Percentiles rank a stretch among this genome's conserved stretches.
These are phyloP conservation scores for Argentina silus DNA, from an alignment of 2,797 vertebrate genomes.

Conservation along the genomic window DNA sequence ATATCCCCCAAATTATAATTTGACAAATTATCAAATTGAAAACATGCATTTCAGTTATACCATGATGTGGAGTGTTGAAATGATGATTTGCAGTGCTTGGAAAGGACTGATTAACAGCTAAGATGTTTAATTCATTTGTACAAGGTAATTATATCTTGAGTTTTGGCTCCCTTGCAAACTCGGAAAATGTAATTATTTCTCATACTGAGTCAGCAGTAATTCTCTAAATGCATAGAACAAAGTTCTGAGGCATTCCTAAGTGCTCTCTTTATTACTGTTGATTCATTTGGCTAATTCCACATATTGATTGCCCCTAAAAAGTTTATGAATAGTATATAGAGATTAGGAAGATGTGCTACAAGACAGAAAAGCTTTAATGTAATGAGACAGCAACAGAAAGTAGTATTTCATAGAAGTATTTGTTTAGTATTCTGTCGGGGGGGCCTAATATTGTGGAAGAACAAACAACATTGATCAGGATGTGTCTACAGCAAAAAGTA, in stretches of 20 bases:
- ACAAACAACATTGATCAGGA: too few relatives aligned
- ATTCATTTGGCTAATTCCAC: slow-evolving; percentile 27
- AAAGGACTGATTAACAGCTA: slow-evolving; percentile 3
- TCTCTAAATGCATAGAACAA: slow-evolving; percentile 39
- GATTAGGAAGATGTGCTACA: background rate
- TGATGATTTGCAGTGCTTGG: slow-evolving; percentile 52
- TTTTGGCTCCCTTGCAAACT: slow-evolving; percentile 15
- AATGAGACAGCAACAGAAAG: background rate
- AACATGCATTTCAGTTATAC: slow-evolving; percentile 30
- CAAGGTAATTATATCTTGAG: slow-evolving; percentile 7
- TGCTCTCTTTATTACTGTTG: background rate
- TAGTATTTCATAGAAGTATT: background rate
- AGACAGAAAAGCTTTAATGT: background rate
- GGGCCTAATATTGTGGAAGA: too few relatives aligned
- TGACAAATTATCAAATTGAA: slow-evolving; percentile 12
- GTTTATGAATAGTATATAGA: background rate
- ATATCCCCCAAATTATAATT: background rate
- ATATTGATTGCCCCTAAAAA: slow-evolving; percentile 28
- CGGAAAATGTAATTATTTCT: slow-evolving; percentile 44
- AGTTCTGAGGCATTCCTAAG: background rate
- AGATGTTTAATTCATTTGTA: slow-evolving; percentile 35
- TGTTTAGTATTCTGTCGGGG: background rate
- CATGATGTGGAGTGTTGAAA: slow-evolving; percentile 38
- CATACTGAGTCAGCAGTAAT: slow-evolving; percentile 42
- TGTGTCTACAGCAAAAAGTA: background rate